These are phyloP conservation scores for Colius striatus DNA, from an alignment of 2,113 vertebrate genomes.

Conservation along the genomic window DNA sequence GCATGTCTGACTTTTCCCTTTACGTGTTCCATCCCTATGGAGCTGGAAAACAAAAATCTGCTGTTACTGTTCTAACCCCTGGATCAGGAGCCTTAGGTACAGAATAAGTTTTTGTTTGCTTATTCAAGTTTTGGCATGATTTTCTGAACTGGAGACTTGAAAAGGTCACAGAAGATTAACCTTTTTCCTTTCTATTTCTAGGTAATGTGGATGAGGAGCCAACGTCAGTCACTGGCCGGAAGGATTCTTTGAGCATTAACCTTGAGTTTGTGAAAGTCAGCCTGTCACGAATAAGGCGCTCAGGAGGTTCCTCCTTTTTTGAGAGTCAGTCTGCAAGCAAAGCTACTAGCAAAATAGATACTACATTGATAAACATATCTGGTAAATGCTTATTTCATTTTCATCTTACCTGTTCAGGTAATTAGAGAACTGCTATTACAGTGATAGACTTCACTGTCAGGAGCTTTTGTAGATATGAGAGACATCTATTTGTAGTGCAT, in stretches of 20 bases:
- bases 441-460: background rate
- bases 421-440: background rate
- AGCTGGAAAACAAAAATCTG: constrained; percentile 94
- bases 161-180: background rate
- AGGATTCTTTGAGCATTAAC: constrained; percentile 98
- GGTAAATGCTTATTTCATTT: constrained; percentile 76
- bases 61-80: constrained; percentile 88
- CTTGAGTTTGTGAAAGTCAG: constrained; percentile 99
- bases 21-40: constrained; percentile 98
- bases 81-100: constrained; percentile 89
- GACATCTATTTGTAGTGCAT: background rate
- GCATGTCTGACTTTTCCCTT: constrained; percentile 98
- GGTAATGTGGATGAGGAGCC: constrained; percentile 94
- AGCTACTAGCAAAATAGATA: constrained; percentile 90
- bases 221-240: constrained; percentile 94
- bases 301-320: constrained; percentile 90
- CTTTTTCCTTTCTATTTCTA: constrained; percentile 29
- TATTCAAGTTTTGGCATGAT: no score
- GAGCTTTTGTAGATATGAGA: background rate
- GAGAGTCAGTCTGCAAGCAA: constrained; percentile 88
- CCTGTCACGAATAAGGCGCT: constrained; percentile 92
- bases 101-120: background rate
- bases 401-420: background rate
- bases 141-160: background rate
- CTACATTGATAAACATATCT: constrained; percentile 98